phyloP scores from a whole-genome alignment of 2,797 vertebrate genomes.

The Aldrovandia affinis region DNA sequence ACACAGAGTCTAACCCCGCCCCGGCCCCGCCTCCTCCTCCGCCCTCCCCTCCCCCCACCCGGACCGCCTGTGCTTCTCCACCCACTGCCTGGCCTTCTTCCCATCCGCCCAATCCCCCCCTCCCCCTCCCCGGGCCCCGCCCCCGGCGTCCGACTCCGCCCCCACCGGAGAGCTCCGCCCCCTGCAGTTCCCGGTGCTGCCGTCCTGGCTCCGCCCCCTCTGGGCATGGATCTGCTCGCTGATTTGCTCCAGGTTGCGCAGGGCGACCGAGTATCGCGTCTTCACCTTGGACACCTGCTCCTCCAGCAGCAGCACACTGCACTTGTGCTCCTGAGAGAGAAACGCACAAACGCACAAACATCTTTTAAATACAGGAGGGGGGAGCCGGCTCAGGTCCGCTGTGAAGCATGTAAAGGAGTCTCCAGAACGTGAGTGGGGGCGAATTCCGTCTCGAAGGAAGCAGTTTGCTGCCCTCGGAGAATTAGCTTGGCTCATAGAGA shows the following conservation, averaged over 20 bases:
- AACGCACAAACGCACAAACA: constrained; percentile 24
- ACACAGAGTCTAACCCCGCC: constrained; percentile 77
- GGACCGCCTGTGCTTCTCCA: constrained; percentile 66
- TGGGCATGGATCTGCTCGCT: constrained; percentile 93
- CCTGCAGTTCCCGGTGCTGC: constrained; percentile 49
- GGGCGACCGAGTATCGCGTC: constrained; percentile 84
- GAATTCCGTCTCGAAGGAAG: no score
- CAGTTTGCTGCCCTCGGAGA: no score
- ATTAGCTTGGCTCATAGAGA: no score
- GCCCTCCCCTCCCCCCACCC: constrained; percentile 70
- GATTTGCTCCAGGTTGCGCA: constrained; percentile 90
- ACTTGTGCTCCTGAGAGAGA: constrained; percentile 85
- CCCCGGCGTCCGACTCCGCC: constrained; percentile 70
- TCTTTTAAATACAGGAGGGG: no score
- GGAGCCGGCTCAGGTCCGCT: no score
- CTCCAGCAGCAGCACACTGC: constrained; percentile 85
- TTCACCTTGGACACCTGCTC: constrained; percentile 84
- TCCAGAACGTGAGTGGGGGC: no score
- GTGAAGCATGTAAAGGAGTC: no score
- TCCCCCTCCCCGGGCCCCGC: constrained; percentile 56
- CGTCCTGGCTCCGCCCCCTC: constrained; percentile 51
- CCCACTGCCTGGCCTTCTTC: constrained; percentile 74
- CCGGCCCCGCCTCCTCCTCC: constrained; percentile 53
- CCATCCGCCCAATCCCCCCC: constrained; percentile 61
- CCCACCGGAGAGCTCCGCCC: constrained; percentile 81